These are phyloP conservation scores for Daboia siamensis DNA, from an alignment of 2,113 vertebrate species.

Conservation along the genomic window DNA sequence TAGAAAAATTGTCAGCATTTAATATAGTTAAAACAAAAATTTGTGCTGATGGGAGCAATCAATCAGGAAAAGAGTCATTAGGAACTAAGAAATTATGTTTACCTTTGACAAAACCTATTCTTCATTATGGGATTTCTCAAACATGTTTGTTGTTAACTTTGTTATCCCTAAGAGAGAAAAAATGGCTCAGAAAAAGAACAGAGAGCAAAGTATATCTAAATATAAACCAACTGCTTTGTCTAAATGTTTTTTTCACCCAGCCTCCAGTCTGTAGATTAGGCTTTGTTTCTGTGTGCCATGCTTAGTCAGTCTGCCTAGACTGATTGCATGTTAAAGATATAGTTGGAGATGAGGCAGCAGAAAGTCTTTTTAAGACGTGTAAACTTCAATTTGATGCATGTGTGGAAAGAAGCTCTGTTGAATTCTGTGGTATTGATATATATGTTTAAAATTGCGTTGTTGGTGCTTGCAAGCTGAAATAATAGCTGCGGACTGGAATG, in stretches of 20 bases:
- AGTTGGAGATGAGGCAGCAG: background rate
- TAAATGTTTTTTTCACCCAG: background rate
- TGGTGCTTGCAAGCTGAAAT: background rate
- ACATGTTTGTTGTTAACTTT: background rate
- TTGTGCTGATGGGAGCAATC: background rate
- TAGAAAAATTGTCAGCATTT: background rate
- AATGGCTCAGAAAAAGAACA: background rate
- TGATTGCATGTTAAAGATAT: background rate
- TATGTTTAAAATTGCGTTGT: background rate
- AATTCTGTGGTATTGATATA: background rate
- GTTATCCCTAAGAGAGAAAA: background rate
- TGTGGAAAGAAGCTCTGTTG: background rate
- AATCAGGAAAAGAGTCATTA: background rate
- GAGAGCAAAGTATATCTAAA: background rate
- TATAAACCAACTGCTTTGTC: background rate
- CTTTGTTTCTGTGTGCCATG: background rate
- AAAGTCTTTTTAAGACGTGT: background rate
- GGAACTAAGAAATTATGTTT: background rate
- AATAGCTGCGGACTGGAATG: background rate
- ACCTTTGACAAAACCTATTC: background rate
- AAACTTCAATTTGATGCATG: background rate
- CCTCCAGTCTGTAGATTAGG: background rate
- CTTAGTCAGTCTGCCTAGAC: background rate
- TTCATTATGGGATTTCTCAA: background rate
- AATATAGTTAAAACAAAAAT: background rate